Base-by-base conservation (phyloP, 2,797 vertebrate genomes). In the Danio albolineatus region DNA sequence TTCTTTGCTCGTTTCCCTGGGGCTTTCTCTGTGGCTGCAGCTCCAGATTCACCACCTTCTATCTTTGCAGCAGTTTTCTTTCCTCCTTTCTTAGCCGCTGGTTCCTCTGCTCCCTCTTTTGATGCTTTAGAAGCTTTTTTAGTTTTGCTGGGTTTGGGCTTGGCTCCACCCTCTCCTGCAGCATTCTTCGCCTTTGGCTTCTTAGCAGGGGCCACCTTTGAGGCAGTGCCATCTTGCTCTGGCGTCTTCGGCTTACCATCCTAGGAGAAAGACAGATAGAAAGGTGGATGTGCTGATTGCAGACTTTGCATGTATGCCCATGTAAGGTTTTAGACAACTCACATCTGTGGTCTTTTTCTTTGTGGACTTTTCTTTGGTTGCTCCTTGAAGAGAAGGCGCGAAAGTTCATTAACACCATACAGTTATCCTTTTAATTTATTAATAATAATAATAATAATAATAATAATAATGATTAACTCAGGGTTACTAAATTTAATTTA, bases 131-230 rank as follows among this genome's bases (percentile, higher is more conserved):
- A 39, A 0, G 53, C 3, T 46, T 82, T 88, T 49, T 67, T 71
- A 0, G 73, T 76, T 80, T 91, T 89, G 4, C 61, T 65, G 13
- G 72, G 60, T 80, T 88, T 87, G 41, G 69, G 17, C 9, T 16
- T 81, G 0, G 57, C 46, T 0, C n/a, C 76, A 5, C 54, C 60
- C 14, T 28, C 76, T 3, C 54, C 82, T 21, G 78, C 70, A 28
- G 54, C 36, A 46, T 81, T 89, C 78, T 91, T 94, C 56, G 85
- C 82, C 81, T 91, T 94, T 8, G 91, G 90, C 70, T 87, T 94
- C 81, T 93, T 94, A 7, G 82, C 90, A 44, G 89, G 87, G 4
- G 84, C 79, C 54, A 54, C 82, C 51, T 92, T 93, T 17, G 89
- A 84, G 2, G 83, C 12, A 0, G 82, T 10, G 4, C 48, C 66